phyloP scores from a whole-genome alignment of 2,888 invertebrate species.

The Chelonus formosanus region DNA sequence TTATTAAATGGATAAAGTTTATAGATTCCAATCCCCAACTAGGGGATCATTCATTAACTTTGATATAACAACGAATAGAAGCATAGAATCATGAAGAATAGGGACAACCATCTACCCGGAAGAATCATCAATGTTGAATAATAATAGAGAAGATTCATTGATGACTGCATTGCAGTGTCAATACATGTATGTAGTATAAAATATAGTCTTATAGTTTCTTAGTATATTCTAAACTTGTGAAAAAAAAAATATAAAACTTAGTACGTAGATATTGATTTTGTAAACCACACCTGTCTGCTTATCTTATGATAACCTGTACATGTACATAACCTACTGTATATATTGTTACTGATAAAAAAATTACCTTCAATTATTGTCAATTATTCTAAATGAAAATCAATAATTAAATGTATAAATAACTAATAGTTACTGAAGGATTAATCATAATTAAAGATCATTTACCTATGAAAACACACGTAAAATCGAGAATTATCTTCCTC shows the following conservation, averaged over 20 bases:
- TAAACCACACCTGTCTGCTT: conserved; percentile 7
- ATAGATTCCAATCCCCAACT: too few species aligned
- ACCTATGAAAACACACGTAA: conserved; percentile 75
- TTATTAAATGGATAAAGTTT: too few species aligned
- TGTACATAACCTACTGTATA: too few species aligned
- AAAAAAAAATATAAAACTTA: background rate
- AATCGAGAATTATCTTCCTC: conserved; percentile 75
- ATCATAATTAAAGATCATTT: conserved; percentile 59
- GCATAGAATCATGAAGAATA: conserved; percentile 26
- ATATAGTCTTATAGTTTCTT: background rate
- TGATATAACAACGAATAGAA: background rate
- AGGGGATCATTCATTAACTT: too few species aligned
- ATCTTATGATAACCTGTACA: background rate
- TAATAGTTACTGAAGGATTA: too few species aligned
- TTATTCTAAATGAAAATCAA: too few species aligned
- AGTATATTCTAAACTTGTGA: background rate
- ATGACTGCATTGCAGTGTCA: background rate
- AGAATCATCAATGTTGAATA: conserved; percentile 14
- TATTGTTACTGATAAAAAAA: too few species aligned
- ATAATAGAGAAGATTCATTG: conserved; percentile 23
- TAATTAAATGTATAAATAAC: too few species aligned
- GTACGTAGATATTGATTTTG: background rate
- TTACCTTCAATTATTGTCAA: too few species aligned
- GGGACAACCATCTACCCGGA: conserved; percentile 26
- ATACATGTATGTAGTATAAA: too few species aligned